Conservation (phyloP, 2,797 vertebrate species). For the Alfaro cultratus region DNA sequence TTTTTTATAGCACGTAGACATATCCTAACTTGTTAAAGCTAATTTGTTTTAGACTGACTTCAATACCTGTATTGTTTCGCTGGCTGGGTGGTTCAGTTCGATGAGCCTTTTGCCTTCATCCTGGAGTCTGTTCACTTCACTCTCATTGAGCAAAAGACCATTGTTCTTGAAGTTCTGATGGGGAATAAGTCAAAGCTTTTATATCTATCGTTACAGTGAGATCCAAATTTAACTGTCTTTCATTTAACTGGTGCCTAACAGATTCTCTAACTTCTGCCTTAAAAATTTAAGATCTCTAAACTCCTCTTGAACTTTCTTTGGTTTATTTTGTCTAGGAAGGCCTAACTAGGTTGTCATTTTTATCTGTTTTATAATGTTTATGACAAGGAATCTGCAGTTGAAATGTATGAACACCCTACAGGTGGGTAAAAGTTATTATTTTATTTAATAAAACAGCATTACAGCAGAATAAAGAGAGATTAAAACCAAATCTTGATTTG, state of each 20-base stretch:
- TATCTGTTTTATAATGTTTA: not conserved
- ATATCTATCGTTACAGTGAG: not conserved
- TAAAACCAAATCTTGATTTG: not conserved
- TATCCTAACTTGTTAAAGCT: no score
- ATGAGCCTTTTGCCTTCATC: constrained; percentile 92
- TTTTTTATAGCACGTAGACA: no score
- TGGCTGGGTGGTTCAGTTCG: constrained; percentile 91
- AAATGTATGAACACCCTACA: not conserved
- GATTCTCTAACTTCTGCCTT: not conserved
- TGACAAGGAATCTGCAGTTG: not conserved
- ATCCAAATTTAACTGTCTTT: not conserved
- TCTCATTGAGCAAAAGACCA: constrained; percentile 90
- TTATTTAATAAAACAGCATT: not conserved
- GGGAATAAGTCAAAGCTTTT: constrained; percentile 20
- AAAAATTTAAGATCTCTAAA: not conserved
- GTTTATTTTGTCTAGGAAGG: not conserved
- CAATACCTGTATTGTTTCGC: constrained; percentile 86
- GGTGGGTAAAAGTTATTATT: not conserved
- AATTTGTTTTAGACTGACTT: not conserved
- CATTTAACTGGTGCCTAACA: not conserved
- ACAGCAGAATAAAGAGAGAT: not conserved
- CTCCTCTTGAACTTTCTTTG: not conserved
- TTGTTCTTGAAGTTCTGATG: constrained; percentile 92
- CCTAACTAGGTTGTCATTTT: not conserved
- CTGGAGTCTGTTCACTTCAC: constrained; percentile 90